Percentiles rank a stretch among this genome's conserved stretches.
These are phyloP conservation scores for Xenotilapia longispinis DNA, from an alignment of 2,113 vertebrate species.

Conservation along the genomic window DNA sequence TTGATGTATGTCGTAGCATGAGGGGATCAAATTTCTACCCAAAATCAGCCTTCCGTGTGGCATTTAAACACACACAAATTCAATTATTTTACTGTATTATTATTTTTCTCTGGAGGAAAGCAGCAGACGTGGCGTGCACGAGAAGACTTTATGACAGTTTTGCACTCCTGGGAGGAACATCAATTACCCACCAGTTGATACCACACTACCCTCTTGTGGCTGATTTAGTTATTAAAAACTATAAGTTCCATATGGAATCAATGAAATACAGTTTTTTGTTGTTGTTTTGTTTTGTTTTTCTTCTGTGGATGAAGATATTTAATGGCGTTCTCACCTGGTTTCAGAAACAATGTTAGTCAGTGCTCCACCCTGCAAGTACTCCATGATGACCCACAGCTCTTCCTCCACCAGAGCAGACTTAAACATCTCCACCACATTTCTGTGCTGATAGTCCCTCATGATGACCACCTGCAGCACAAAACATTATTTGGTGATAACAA, in stretches of 20 bases:
- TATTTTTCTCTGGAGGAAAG: background rate
- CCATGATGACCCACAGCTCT: constrained; percentile 99
- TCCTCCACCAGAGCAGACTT: constrained; percentile 96
- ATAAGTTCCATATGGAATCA: background rate
- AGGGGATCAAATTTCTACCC: background rate
- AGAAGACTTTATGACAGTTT: background rate
- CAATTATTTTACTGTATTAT: constrained; percentile 8
- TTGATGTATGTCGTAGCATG: background rate
- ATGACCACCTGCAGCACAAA: constrained; percentile 87
- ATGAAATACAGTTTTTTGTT: background rate
- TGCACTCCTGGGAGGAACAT: background rate
- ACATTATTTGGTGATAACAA: background rate
- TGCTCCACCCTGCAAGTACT: constrained; percentile 96
- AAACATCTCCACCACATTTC: constrained; percentile 97
- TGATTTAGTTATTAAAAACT: background rate
- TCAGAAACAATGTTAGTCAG: constrained; percentile 97
- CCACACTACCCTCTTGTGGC: constrained; percentile 68
- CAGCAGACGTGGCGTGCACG: background rate
- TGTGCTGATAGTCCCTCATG: constrained; percentile 97
- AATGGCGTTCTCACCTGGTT: constrained; percentile 79
- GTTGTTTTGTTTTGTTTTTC: background rate
- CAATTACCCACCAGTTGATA: background rate
- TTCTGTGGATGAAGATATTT: background rate
- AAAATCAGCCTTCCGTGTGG: background rate
- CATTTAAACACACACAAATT: constrained; percentile 1